These are phyloP conservation scores for Eupithecia vulgata DNA, from an alignment of 2,888 invertebrate genomes.

Conservation along the genomic window DNA sequence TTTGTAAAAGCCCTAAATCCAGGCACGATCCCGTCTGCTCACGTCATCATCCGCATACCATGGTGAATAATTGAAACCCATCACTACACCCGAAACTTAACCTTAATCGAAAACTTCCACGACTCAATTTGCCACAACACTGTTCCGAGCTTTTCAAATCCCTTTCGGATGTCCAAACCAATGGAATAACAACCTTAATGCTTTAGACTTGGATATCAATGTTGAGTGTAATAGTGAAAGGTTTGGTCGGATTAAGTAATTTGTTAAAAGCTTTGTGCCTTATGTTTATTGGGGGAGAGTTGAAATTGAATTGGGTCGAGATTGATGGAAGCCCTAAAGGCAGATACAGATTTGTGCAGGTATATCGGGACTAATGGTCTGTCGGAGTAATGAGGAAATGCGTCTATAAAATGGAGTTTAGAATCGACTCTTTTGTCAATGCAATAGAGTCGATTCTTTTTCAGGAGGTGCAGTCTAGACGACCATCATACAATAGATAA, in stretches of 20 bases:
- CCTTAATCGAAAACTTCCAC: conserved; percentile 22
- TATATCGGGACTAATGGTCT: conserved; percentile 18
- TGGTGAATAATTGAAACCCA: conserved; percentile 33
- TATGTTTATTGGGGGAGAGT: conserved; percentile 18
- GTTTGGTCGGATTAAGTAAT: conserved; percentile 23
- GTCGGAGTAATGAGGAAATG: conserved; percentile 16
- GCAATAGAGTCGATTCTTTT: too few species aligned
- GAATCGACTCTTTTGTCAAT: background rate
- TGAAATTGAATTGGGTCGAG: conserved; percentile 21
- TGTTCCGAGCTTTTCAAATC: conserved; percentile 7
- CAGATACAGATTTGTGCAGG: conserved; percentile 13
- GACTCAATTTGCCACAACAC: conserved; percentile 26
- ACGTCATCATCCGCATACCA: conserved; percentile 30
- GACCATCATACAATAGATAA: too few species aligned
- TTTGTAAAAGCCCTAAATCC: background rate
- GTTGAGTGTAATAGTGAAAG: conserved; percentile 12
- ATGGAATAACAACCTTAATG: conserved; percentile 20
- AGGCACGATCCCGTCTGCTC: conserved; percentile 20
- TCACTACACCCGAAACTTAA: conserved; percentile 15
- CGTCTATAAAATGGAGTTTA: conserved; percentile 1
- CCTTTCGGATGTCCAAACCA: conserved; percentile 1
- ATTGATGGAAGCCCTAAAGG: conserved; percentile 26
- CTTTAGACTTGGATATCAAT: background rate
- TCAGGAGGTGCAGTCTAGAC: background rate
- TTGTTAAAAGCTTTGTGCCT: conserved; percentile 21